These are phyloP conservation scores for Ahaetulla prasina DNA, from an alignment of 2,113 vertebrate species.

Conservation along the genomic window DNA sequence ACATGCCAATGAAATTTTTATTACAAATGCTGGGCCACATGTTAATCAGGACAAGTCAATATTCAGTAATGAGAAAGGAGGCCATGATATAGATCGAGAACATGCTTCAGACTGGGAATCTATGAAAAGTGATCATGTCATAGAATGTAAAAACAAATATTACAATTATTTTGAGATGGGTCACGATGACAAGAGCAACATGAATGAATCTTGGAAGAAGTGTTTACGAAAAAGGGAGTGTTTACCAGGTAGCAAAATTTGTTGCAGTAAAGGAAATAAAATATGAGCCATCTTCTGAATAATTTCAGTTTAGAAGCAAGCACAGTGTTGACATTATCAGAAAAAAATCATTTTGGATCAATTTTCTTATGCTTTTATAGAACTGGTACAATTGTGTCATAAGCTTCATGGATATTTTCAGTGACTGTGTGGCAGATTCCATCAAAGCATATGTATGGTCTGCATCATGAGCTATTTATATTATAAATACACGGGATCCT, in stretches of 20 bases:
- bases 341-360: constrained; percentile 65
- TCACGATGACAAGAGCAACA: constrained; percentile 65
- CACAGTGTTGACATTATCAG: constrained; percentile 55
- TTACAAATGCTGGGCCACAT: constrained; percentile 66
- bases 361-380: constrained; percentile 72
- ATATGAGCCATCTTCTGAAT: constrained; percentile 59
- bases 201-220: constrained; percentile 76
- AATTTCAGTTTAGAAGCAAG: constrained; percentile 48
- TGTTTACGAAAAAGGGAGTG: constrained; percentile 71
- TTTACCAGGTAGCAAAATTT: constrained; percentile 68
- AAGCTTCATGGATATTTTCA: constrained; percentile 46
- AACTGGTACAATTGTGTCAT: constrained; percentile 61
- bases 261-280: constrained; percentile 75
- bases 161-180: constrained; percentile 74
- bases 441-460: constrained; percentile 44
- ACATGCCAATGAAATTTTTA: constrained; percentile 68
- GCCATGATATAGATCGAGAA: constrained; percentile 60
- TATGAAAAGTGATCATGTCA: constrained; percentile 59
- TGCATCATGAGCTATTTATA: constrained; percentile 57
- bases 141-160: constrained; percentile 74
- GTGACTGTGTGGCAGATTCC: constrained; percentile 63
- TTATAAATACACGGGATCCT: constrained; percentile 54
- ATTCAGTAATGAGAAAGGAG: constrained; percentile 59
- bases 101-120: constrained; percentile 67
- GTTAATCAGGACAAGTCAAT: constrained; percentile 64